These are phyloP conservation scores for Gymnothorax javanicus DNA, from an alignment of 2,797 vertebrate genomes.

Conservation along the genomic window DNA sequence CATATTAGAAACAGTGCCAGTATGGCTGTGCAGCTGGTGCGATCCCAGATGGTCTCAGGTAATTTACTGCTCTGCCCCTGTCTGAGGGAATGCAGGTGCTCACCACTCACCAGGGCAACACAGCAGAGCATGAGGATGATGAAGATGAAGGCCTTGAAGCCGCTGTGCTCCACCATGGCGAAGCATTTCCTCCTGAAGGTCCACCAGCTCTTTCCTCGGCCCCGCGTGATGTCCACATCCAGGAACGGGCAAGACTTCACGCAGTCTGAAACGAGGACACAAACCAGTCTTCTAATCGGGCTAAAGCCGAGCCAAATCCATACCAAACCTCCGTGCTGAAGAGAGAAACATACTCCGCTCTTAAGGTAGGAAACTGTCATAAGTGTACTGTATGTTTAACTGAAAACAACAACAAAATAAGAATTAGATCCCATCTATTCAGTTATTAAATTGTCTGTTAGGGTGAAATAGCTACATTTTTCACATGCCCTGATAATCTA, in stretches of 20 bases:
- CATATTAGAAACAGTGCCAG: no score
- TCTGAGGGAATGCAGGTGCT: background rate
- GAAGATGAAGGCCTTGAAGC: constrained; percentile 95
- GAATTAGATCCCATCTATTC: no score
- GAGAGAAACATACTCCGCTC: no score
- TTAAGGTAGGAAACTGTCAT: no score
- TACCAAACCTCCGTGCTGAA: no score
- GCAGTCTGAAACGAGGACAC: constrained; percentile 72
- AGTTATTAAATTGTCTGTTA: no score
- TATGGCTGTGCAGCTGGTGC: no score
- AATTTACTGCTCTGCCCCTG: background rate
- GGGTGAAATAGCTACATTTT: no score
- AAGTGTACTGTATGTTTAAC: no score
- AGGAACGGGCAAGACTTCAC: constrained; percentile 82
- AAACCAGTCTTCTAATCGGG: background rate
- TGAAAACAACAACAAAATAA: no score
- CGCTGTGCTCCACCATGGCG: constrained; percentile 89
- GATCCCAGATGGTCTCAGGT: no score
- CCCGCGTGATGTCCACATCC: constrained; percentile 75
- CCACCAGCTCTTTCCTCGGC: constrained; percentile 81
- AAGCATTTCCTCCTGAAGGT: constrained; percentile 85
- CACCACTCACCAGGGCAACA: constrained; percentile 82
- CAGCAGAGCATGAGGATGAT: constrained; percentile 97
- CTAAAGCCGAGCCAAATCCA: background rate
- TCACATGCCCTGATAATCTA: no score